A percentile compares a stretch with the other conserved stretches of the same genome.
These are phyloP conservation scores for Monomorium pharaonis DNA, from an alignment of 1,140 invertebrate genomes.

Conservation along the genomic window DNA sequence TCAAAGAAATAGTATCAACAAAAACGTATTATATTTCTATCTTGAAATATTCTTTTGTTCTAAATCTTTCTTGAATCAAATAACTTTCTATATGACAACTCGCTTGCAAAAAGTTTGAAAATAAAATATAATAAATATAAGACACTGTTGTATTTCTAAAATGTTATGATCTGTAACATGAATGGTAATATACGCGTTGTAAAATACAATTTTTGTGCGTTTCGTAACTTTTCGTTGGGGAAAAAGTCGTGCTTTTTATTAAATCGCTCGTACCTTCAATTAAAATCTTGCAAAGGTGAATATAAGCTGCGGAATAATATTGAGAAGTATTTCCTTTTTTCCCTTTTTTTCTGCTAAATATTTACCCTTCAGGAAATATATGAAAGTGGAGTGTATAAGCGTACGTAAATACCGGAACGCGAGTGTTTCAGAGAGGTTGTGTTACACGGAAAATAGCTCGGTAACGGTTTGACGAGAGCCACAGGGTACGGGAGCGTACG, in stretches of 20 bases:
- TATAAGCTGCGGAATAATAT: constrained; percentile 32
- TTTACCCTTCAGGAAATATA: constrained; percentile 56
- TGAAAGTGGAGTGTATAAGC: constrained; percentile 29
- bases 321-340: constrained; percentile 1
- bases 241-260: not conserved
- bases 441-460: constrained; percentile 75
- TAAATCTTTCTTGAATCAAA: not conserved
- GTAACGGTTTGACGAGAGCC: constrained; percentile 75
- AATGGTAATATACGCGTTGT: not conserved
- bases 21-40: not conserved
- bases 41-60: not conserved
- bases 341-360: constrained; percentile 37
- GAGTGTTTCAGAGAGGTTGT: constrained; percentile 71
- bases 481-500: constrained; percentile 68
- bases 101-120: not conserved
- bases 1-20: not conserved
- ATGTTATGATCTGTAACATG: not conserved
- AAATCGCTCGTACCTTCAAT: constrained; percentile 17
- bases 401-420: constrained; percentile 67
- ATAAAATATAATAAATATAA: not conserved
- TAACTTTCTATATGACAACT: not conserved
- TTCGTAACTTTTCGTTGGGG: constrained; percentile 9
- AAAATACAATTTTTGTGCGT: not conserved
- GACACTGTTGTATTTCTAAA: not conserved
- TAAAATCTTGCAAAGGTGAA: constrained; percentile 46